phyloP scores from a whole-genome alignment of 2,113 vertebrate genomes.

The Pelusios castaneus region DNA sequence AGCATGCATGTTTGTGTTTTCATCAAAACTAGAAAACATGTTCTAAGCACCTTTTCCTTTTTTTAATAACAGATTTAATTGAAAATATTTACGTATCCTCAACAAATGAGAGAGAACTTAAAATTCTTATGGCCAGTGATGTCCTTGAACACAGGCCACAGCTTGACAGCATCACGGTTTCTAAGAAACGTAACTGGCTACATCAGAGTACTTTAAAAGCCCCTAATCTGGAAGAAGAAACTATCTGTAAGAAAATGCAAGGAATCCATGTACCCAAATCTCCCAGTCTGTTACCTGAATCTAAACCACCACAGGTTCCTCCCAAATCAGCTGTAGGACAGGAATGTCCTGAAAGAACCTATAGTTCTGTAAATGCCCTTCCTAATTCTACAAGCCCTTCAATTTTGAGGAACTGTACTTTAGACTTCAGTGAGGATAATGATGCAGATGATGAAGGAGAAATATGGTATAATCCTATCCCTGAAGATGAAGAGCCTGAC shows the following conservation, averaged over 20 bases:
- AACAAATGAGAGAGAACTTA: slow-evolving; percentile 74
- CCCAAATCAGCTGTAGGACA: not conserved
- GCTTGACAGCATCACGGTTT: slow-evolving; percentile 92
- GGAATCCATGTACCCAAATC: slow-evolving; percentile 54
- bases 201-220: slow-evolving; percentile 86
- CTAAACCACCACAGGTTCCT: slow-evolving; percentile 45
- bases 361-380: not conserved
- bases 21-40: not conserved
- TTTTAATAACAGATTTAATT: slow-evolving; percentile 81
- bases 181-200: slow-evolving; percentile 97
- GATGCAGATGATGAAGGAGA: slow-evolving; percentile 96
- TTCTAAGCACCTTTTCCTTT: slow-evolving; percentile 22
- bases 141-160: slow-evolving; percentile 69
- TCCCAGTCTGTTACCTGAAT: slow-evolving; percentile 62
- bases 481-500: slow-evolving; percentile 89
- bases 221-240: slow-evolving; percentile 75
- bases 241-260: slow-evolving; percentile 66
- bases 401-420: not conserved
- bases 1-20: not conserved
- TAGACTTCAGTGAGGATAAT: slow-evolving; percentile 87
- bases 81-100: slow-evolving; percentile 86
- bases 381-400: not conserved
- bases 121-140: slow-evolving; percentile 61
- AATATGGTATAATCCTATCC: slow-evolving; percentile 99
- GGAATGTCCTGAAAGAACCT: not conserved